Evolutionary conservation across 1,140 invertebrate species (phyloP).

Genomic region (Drosophila busckii): DNA sequence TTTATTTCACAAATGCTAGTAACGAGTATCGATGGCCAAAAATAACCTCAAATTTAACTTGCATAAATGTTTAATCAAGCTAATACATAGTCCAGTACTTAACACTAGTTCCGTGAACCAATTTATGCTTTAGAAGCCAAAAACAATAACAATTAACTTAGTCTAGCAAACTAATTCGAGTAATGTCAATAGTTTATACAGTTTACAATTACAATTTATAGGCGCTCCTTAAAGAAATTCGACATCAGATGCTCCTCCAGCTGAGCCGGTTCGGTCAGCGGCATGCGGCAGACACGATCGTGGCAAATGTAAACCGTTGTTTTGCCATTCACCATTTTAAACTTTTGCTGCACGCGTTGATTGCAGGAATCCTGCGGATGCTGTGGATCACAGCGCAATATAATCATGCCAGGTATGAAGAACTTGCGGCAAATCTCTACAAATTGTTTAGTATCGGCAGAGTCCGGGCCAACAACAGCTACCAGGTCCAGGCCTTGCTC

Average conservation of each 20-base stretch:
- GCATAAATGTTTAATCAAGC: conserved; percentile 15
- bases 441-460: conserved; percentile 84
- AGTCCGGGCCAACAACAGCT: conserved; percentile 79
- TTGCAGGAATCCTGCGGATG: conserved; percentile 78
- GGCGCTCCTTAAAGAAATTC: conserved; percentile 62
- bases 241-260: conserved; percentile 82
- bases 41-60: too few relatives aligned
- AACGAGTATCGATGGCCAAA: too few relatives aligned
- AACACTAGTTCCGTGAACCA: conserved; percentile 53
- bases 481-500: conserved; percentile 65
- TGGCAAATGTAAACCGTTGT: conserved; percentile 91
- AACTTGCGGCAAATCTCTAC: conserved; percentile 84
- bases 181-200: conserved; percentile 17
- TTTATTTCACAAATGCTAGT: too few relatives aligned
- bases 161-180: conserved; percentile 58
- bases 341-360: conserved; percentile 62
- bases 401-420: conserved; percentile 85
- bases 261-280: conserved; percentile 85
- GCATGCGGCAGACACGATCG: conserved; percentile 88
- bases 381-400: conserved; percentile 83
- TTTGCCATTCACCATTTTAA: conserved; percentile 80
- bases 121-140: conserved; percentile 49
- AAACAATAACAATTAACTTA: conserved; percentile 31
- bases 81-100: conserved; percentile 15
- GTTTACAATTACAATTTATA: too few relatives aligned